Base-by-base conservation (phyloP, 2,113 vertebrate genomes). In the Datnioides undecimradiatus region DNA sequence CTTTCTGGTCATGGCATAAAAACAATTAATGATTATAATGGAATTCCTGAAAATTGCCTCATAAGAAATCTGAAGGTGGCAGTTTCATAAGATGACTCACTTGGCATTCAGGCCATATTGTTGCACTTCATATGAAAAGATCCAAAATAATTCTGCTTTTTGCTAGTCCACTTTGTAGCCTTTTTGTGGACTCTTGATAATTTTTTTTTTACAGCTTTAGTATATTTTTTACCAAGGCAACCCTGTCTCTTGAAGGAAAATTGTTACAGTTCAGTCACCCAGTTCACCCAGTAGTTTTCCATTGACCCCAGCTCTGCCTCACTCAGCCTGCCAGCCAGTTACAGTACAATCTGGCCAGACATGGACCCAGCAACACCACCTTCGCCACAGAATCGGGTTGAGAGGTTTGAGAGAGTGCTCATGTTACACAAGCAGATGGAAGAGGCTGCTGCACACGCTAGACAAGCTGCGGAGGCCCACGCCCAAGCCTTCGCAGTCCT, bases 41-140 rank as follows among this genome's bases (percentile, higher is more conserved):
- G 14, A 25, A 23, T 51, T 83, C 69, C 38, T 79, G 73, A 73
- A 69, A 54, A 62, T 33, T 69, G 60, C 25, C 46, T 71, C 46
- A 74, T 23, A 46, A 75, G 46, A 13, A 34, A 63, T 33, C 34
- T 52, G n/a, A 80, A 72, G 67, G 59, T 57, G 59, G 59, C 34
- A 52, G 71, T 46, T 76, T 33, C 33, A 34, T 49, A 31, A 29
- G 66, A 73, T 54, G 66, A 72, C 40, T 73, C 14, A 5, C 48
- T 73, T 66, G 33, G 46, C 73, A 63, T 68, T 79, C 19, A n/a
- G 3, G 14, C 12, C 58, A 27, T 55, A 51, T 40, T 75, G 40
- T 55, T 68, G 5, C 27, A 46, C 23, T 62, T 76, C 54, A 31
- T 23, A 57, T 48, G 17, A 36, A 58, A 38, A 68, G 34, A 29